A percentile compares a stretch with the other conserved stretches of the same genome.
These are phyloP conservation scores for Gallinago undulata DNA, from an alignment of 2,113 vertebrate species.

Conservation along the genomic window DNA sequence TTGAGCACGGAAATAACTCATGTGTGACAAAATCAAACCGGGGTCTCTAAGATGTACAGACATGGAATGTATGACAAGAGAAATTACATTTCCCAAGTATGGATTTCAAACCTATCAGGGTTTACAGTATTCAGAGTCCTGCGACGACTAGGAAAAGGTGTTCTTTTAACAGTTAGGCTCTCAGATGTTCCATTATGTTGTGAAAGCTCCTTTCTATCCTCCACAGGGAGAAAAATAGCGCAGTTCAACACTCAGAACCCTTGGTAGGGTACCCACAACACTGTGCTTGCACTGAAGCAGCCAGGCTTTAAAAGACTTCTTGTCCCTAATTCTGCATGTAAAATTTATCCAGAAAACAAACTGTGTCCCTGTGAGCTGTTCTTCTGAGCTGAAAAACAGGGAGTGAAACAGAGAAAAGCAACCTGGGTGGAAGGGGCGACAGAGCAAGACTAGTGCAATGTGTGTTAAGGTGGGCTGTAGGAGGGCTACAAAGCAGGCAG, in stretches of 20 bases:
- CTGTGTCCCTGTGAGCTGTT: neutral
- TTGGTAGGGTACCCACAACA: neutral
- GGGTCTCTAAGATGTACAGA: neutral
- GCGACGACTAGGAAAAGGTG: neutral
- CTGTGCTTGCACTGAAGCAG: neutral
- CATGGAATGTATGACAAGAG: neutral
- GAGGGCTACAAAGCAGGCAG: neutral
- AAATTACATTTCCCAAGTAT: neutral
- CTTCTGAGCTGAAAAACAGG: neutral
- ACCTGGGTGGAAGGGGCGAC: neutral
- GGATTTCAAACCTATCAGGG: neutral
- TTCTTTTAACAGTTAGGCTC: neutral
- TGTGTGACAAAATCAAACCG: neutral
- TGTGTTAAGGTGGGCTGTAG: neutral
- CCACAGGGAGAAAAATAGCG: neutral
- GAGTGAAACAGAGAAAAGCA: neutral
- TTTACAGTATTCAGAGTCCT: neutral
- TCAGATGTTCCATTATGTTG: neutral
- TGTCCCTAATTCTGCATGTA: neutral
- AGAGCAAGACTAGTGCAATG: neutral
- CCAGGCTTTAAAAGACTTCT: neutral
- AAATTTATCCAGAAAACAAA: neutral
- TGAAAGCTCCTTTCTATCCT: neutral
- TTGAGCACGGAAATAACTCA: neutral
- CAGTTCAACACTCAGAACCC: neutral